Evolutionary conservation across 2,113 vertebrate species (phyloP).

Genomic region (Daboia siamensis): DNA sequence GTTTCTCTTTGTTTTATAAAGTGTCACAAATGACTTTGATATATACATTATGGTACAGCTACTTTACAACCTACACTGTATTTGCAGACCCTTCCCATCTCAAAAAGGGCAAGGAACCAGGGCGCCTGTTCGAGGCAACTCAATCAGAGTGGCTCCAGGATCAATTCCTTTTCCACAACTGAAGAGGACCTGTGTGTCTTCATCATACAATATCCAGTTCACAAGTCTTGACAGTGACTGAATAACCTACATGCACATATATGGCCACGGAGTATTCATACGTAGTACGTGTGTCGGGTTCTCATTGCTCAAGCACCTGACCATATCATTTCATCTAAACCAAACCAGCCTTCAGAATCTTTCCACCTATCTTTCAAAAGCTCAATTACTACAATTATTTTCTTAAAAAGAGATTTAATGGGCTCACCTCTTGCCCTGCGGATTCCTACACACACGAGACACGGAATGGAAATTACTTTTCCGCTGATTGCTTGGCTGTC

Average conservation of each 20-base stretch:
- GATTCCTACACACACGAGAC: constrained; percentile 12
- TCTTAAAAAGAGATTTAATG: constrained; percentile 49
- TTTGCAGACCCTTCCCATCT: not conserved
- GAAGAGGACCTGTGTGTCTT: not conserved
- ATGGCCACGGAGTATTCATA: too few relatives aligned
- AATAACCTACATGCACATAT: not conserved
- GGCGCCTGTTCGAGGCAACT: not conserved
- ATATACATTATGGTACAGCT: not conserved
- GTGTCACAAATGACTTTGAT: not conserved
- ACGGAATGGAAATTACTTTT: constrained; percentile 31
- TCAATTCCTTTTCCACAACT: not conserved
- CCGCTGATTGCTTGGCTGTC: constrained; percentile 53
- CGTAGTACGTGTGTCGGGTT: too few relatives aligned
- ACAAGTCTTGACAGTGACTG: not conserved
- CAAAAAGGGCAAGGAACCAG: not conserved
- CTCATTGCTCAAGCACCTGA: not conserved
- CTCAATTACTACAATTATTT: constrained; percentile 20
- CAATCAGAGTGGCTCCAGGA: not conserved
- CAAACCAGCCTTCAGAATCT: not conserved
- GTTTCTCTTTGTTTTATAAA: not conserved
- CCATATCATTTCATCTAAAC: not conserved
- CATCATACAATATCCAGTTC: not conserved
- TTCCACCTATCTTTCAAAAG: not conserved
- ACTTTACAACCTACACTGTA: not conserved
- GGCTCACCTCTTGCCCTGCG: constrained; percentile 28